Conservation (phyloP, 2,797 vertebrate species). For the Microctenopoma stevenorrisi region DNA sequence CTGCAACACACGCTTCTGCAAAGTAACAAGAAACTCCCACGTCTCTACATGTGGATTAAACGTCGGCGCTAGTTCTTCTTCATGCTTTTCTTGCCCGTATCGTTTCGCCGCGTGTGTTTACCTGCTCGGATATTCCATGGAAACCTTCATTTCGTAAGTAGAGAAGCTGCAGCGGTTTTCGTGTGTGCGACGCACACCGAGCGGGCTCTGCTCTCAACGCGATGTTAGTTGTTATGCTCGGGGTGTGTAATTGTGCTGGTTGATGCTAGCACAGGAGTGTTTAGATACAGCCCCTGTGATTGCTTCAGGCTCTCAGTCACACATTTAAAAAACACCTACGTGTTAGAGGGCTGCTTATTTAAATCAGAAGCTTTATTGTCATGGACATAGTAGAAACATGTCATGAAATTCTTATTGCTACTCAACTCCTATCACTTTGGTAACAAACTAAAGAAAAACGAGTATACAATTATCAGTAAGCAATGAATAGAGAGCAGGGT, state of each 20-base stretch:
- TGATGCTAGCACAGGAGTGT: constrained; percentile 19
- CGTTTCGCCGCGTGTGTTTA: constrained; percentile 19
- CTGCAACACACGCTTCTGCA: constrained; percentile 53
- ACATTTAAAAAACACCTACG: constrained; percentile 8
- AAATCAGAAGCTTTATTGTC: too few relatives aligned
- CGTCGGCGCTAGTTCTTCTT: neutral
- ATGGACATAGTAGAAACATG: too few relatives aligned
- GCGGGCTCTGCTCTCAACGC: constrained; percentile 7
- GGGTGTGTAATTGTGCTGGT: constrained; percentile 19
- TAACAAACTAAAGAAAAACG: too few relatives aligned
- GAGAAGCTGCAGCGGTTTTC: constrained; percentile 24
- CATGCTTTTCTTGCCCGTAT: neutral
- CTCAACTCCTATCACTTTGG: too few relatives aligned
- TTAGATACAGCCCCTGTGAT: constrained; percentile 36
- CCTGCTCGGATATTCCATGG: constrained; percentile 45
- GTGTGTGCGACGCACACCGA: constrained; percentile 12
- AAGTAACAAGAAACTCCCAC: constrained; percentile 57
- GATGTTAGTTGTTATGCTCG: constrained; percentile 7
- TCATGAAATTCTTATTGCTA: too few relatives aligned
- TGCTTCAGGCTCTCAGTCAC: constrained; percentile 27
- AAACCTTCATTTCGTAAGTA: constrained; percentile 70
- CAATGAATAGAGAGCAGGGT: too few relatives aligned
- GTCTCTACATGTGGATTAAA: constrained; percentile 58
- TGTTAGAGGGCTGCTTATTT: neutral
- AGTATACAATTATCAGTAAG: too few relatives aligned